Evolutionary conservation across 2,113 vertebrate species (phyloP), one percentile per base, ranked within the genome.

Genomic region (Ochotona curzoniae): DNA sequence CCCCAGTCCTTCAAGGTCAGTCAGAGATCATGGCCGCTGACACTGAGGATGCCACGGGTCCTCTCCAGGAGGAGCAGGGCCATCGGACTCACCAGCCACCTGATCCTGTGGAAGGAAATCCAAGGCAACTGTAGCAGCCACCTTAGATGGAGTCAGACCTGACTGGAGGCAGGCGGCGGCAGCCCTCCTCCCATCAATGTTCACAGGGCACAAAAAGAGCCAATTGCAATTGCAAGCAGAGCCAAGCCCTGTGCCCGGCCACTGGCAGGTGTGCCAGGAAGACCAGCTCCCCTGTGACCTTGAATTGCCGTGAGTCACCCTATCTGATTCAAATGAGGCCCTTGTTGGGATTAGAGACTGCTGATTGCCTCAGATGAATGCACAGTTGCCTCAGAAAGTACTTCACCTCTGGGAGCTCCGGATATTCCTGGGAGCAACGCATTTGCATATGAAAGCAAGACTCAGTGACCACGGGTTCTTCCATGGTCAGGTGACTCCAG

Each of bases 31-130:
- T 12, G 54, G 28, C 47, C 51, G 0, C 4, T 15, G 44, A 35
- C 17, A 7, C 14, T 1, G 7, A 25, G 21, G 7, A 28, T 0
- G 3, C 30, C 70, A 23, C 1, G 1, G 49, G 28, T 70, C 71
- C 15, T 4, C 25, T 44, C 23, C 21, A 28, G 21, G 20, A n/a
- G 17, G 18, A 49, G 17, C 74, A 6, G 63, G 3, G 26, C 6
- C 14, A 0, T 2, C 6, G 1, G 0, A 23, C 17, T 25, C 64
- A 0, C 3, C 0, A 7, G 14, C 35, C 5, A 1, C 54, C 38
- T 2, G 0, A 3, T 23, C 61, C 51, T 30, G 28, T 1, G 8
- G 32, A 83, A 63, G 32, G 61, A 60, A 12, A 51, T 18, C 61
- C 44, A 2, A 10, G 28, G 49, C 1, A 5, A 0, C 25, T 18